Evolutionary conservation across 2,888 invertebrate genomes (phyloP), one percentile per base, ranked within the genome.

Genomic region (Dynastes hyllus): DNA sequence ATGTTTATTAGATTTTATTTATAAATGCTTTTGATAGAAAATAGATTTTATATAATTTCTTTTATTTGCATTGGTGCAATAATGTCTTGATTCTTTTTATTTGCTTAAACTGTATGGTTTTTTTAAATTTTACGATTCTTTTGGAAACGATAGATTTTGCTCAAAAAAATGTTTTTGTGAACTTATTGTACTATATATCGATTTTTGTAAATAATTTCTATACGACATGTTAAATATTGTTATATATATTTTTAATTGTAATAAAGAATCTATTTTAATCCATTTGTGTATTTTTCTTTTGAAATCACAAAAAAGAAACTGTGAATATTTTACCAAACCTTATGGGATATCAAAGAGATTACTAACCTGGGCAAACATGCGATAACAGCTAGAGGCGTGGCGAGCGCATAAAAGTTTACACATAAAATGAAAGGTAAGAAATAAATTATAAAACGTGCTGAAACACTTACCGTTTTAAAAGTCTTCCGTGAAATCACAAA

Each of bases 181-280:
- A 61, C 29, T 61, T 61, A 45, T 51, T 70, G 70, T 70, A 70
- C 27, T 70, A 70, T 51, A 70, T 63, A 58, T 22, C 22, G 22
- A 22, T 45, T 63, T 76, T 45, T 51, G 75, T 76, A 55, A 76
- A 76, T 76, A 63, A 13, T 40, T 63, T 45, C 27, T 63, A 76
- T 76, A 76, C 32, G 37, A 16, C n/a, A 67, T 77, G 77, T 77
- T 77, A 45, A 55, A 77, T 69, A 53, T 53, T 67, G 77, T 77
- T 77, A 45, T 58, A 69, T 69, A 77, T 69, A 69, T 77, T 45
- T 76, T 76, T 69, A 65, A 55, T n/a, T 27, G 67, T 75, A 75
- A 75, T 75, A 63, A 75, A 76, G 61, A 76, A 76, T 63, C 50
- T 76, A 61, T 76, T 76, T 69, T 69, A 69, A 32, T 51, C 50